phyloP scores from a whole-genome alignment of 1,140 invertebrate genomes.

The Dysdera silvatica region DNA sequence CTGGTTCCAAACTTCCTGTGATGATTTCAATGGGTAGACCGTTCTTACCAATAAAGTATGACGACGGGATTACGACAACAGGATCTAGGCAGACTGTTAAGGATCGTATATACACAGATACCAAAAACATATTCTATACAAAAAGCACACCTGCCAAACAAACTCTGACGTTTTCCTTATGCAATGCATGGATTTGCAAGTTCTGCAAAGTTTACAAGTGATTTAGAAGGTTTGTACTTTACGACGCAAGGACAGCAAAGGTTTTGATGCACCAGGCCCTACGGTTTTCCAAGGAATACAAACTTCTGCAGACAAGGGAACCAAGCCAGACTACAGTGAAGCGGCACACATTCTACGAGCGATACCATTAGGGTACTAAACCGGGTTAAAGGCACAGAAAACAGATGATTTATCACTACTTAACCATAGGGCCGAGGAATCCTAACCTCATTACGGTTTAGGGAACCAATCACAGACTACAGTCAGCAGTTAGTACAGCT shows the following conservation, averaged over 20 bases:
- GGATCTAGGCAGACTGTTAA: conserved; percentile 54
- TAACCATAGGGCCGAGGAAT: too few relatives aligned
- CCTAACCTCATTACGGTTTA: too few relatives aligned
- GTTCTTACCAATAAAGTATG: conserved; percentile 75
- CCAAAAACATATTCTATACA: not conserved
- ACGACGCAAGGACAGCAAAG: too few relatives aligned
- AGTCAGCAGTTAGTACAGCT: too few relatives aligned
- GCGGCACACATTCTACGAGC: too few relatives aligned
- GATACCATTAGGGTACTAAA: too few relatives aligned
- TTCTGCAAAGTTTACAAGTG: not conserved
- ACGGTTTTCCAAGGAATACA: too few relatives aligned
- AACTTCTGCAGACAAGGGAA: conserved; percentile 16
- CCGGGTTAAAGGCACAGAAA: too few relatives aligned
- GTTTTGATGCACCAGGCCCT: too few relatives aligned
- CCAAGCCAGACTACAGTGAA: too few relatives aligned
- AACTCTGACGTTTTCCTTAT: not conserved
- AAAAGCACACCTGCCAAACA: not conserved
- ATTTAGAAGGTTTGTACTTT: not conserved
- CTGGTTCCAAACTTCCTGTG: conserved; percentile 48
- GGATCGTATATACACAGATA: conserved; percentile 1
- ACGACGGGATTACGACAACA: conserved; percentile 66
- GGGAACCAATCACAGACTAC: too few relatives aligned
- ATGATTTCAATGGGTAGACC: conserved; percentile 67
- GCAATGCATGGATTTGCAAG: not conserved
- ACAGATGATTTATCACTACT: too few relatives aligned